Evolutionary conservation across 2,797 vertebrate species (phyloP), one percentile per base, ranked within the genome.

Genomic region (Acrossocheilus fasciatus): DNA sequence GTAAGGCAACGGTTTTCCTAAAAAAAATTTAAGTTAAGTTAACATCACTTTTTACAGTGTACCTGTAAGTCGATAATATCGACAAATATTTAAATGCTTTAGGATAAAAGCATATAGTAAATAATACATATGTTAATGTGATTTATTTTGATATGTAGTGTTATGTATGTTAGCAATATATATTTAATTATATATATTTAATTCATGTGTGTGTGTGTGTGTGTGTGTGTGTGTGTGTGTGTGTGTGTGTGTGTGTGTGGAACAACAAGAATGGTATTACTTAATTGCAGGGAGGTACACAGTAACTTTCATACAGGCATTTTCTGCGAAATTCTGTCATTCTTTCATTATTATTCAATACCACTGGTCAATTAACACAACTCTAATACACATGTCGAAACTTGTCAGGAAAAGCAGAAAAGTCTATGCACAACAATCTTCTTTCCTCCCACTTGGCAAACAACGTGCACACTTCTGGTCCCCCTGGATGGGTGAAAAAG

Each of bases 401-500:
- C 76, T 81, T 86, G 54, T 86, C 84, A 47, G 23, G 36, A 41
- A 78, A 59, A 81, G 30, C 52, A 79, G 36, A 79, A 45, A 86
- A 68, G 69, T 86, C 47, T 52, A 66, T 80, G 69, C 36, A 18
- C 72, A 54, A 47, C 23, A 59, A n/a, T 73, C 3, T 30, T 74
- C 8, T 36, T 36, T 30, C 41, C 17, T 80, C 43, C 75, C 52
- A 41, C 47, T 64, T 73, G 64, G 62, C 30, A 73, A 41, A 68
- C 59, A 76, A 23, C 18, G 43, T 76, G 76, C 66, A 43, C 68
- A 84, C 77, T 87, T 87, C 82, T 74, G 64, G 70, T 84, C 77
- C 70, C 41, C 52, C 23, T 86, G 69, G 68, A 70, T 74, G 26
- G 30, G 54, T 59, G 20, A 18, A 45, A 64, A 73, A 86, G 41